phyloP scores from a whole-genome alignment of 2,113 vertebrate genomes.

The Hassar affinis region DNA sequence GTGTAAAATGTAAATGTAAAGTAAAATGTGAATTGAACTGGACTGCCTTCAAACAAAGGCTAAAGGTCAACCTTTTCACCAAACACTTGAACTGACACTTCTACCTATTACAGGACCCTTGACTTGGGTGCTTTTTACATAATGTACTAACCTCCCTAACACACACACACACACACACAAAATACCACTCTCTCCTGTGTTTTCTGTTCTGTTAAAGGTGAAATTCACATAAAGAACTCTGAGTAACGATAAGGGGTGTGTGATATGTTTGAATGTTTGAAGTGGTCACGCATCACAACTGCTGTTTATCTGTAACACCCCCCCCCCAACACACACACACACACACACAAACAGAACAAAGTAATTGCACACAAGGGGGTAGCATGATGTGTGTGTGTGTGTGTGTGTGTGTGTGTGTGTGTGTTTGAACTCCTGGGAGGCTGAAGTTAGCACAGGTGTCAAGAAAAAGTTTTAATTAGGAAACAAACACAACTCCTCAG shows the following conservation, averaged over 20 bases:
- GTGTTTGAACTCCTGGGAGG: conserved; percentile 58
- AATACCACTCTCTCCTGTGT: too few species aligned
- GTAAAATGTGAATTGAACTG: background rate
- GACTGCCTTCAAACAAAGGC: background rate
- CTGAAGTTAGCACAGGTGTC: conserved; percentile 68
- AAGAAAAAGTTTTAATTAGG: conserved; percentile 72
- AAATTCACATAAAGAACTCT: background rate
- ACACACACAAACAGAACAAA: conserved; percentile 59
- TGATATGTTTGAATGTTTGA: background rate
- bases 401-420: conserved; percentile 43
- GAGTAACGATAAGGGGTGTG: background rate
- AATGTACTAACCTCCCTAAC: background rate
- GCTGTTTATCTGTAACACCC: conserved; percentile 68
- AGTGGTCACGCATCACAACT: conserved; percentile 32
- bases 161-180: background rate
- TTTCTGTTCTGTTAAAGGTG: background rate
- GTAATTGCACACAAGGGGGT: conserved; percentile 77
- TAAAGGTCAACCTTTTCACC: background rate
- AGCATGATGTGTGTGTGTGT: conserved; percentile 35
- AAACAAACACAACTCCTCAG: conserved; percentile 66
- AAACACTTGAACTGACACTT: background rate
- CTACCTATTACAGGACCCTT: background rate
- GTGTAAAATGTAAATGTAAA: too few species aligned
- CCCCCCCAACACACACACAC: conserved; percentile 29
- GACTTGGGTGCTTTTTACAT: background rate